Conservation (phyloP, 1,140 invertebrate genomes). For the Mactra quadrangularis region DNA sequence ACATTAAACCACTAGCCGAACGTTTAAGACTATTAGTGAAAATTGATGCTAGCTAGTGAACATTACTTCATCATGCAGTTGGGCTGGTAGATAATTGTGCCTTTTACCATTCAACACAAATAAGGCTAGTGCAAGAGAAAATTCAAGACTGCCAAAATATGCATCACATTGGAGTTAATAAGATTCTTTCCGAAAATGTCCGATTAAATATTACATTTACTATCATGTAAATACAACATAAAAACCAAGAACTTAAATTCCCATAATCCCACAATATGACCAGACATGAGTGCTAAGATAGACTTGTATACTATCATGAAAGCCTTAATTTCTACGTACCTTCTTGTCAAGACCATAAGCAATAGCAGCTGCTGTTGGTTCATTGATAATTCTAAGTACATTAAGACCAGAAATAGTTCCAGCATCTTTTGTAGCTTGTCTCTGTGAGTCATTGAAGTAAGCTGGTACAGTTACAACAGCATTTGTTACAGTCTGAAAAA, state of each 20-base stretch:
- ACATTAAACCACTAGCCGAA: no score
- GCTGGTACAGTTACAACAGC: slow-evolving; percentile 85
- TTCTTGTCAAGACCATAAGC: slow-evolving; percentile 87
- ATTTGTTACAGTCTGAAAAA: slow-evolving; percentile 78
- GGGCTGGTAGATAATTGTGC: no score
- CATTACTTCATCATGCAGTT: no score
- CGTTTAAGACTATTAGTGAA: no score
- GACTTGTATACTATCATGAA: background rate
- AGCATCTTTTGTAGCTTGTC: slow-evolving; percentile 86
- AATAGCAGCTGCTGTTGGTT: slow-evolving; percentile 85
- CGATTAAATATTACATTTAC: background rate
- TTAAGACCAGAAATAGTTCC: slow-evolving; percentile 86
- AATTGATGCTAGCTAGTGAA: no score
- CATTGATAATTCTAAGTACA: slow-evolving; percentile 85
- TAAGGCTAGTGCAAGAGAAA: no score
- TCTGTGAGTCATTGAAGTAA: slow-evolving; percentile 86
- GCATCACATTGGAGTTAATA: no score
- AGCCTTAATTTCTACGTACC: slow-evolving; percentile 53
- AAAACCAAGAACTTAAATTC: background rate
- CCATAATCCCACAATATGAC: background rate
- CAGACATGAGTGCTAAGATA: background rate
- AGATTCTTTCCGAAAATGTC: background rate
- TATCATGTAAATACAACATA: background rate
- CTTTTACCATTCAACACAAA: no score
- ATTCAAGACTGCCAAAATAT: no score